Base-by-base conservation (phyloP, 2,888 invertebrate genomes). In the Busseola fusca region DNA sequence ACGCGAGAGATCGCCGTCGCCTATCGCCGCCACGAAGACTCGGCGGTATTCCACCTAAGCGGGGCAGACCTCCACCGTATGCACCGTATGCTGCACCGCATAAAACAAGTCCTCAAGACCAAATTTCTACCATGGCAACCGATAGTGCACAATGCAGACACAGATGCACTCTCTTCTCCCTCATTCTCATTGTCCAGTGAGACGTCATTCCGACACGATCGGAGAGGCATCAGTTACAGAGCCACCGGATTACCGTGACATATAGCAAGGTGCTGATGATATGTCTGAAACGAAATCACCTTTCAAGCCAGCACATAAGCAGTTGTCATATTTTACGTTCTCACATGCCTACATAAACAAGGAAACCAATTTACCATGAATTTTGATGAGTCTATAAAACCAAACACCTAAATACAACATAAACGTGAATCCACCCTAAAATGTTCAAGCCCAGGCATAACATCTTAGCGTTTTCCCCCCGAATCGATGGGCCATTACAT, bases 401-500 rank as follows among this genome's bases (percentile, higher is more conserved):
- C 42, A 34, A 74, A 56, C 40, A 57, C 21, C 25, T 54, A 52
- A 72, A 64, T 42, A 63, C 30, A n/a, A 52, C 48, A 63, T 69
- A 80, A 80, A 76, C 48, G 27, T 42, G 34, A 66, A 54, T 45
- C 52, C 21, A 3, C 1, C 37, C 48, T 34, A 37, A 64, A 69
- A 80, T 42, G 62, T 65, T 48, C 40, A 27, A 16, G 52, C 27
- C 30, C n/a, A 48, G 34, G 18, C 58, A n/a, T 27, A 67, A 60
- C 14, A 73, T 50, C 50, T 64, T 42, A 58, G 3, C 59, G 27
- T 25, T 12, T 63, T 25, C 30, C 54, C 42, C 45, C 37, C 18
- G 57, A 84, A 72, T 69, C 72, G 58, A 80, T 83, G 60, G 37
- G 30, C 48, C 63, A 70, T 80, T 80, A 70, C 69, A 52, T 59